phyloP scores from a whole-genome alignment of 2,113 vertebrate species.

The Lampris megalopsis region DNA sequence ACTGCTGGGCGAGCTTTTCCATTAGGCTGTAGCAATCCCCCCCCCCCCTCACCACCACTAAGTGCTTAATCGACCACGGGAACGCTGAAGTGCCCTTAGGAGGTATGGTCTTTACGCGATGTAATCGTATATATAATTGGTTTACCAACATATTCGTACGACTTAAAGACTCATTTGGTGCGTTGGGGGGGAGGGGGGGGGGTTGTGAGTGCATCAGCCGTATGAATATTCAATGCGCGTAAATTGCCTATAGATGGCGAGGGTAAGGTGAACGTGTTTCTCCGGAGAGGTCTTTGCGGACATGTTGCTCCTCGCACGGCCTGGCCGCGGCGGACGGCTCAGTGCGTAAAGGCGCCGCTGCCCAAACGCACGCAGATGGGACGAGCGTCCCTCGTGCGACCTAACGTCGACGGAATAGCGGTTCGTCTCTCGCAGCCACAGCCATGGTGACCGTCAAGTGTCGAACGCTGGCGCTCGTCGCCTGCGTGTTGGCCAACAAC shows the following conservation, averaged over 20 bases:
- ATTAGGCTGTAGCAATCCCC: not conserved
- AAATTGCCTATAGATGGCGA: not conserved
- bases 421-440: too few species aligned
- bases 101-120: not conserved
- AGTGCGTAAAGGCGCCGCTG: too few species aligned
- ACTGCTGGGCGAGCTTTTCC: not conserved
- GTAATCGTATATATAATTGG: too few species aligned
- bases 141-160: slow-evolving; percentile 12
- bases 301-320: too few species aligned
- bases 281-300: not conserved
- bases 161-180: not conserved
- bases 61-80: slow-evolving; percentile 51
- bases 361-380: too few species aligned
- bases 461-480: slow-evolving; percentile 11
- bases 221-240: not conserved
- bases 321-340: too few species aligned
- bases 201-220: too few species aligned
- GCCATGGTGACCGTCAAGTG: slow-evolving; percentile 38
- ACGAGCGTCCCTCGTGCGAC: too few species aligned
- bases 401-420: too few species aligned
- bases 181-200: not conserved
- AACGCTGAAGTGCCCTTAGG: slow-evolving; percentile 4
- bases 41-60: slow-evolving; percentile 10
- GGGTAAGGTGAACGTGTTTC: not conserved
- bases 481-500: slow-evolving; percentile 21